Base-by-base conservation (phyloP, 2,113 vertebrate species). In the Anguilla japonica region DNA sequence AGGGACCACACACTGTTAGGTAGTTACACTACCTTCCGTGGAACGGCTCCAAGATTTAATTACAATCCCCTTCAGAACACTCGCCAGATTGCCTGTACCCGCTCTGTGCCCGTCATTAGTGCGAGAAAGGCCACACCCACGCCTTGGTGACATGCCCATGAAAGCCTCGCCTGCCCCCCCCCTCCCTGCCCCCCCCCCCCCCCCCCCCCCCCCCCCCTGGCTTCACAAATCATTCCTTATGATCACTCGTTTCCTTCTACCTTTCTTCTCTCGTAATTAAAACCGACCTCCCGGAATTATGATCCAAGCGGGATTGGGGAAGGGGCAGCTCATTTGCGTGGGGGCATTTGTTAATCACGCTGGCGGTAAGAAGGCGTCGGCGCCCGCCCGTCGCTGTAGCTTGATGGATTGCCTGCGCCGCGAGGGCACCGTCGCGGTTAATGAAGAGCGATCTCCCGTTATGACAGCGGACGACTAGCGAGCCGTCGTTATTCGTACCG, bases 281-380 rank as follows among this genome's bases (percentile, higher is more conserved):
- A 50, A 50, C 41, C 16, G 8, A 81, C 40, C 26, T 41, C 34
- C 15, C 34, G 11, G 34, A 82, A 46, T 46, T 57, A 57, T 57
- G 39, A 40, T 60, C 11, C 78, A 79, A 50, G 41, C 39, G 71
- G 8, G 71, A 75, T 75, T 8, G n/a, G 57, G 60, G n/a, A 26
- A 3, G 5, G 85, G 85, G 79, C 41, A 1, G 53, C 57, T 86
- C 56, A 86, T 86, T 82, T 67, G 79, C 85, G 41, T 86, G 80
- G 8, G 41, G 26, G 2, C 83, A n/a, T 18, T 71, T 41, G 41
- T 75, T 75, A 71, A 84, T 84, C 83, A 50, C 67, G 14, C 4
- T 53, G 9, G 39, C 83, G 41, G n/a, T 46, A 78, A 75, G 22
- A 75, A 43, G 63, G 20, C n/a, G 81, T 50, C 81, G 71, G 34